Evolutionary conservation across 2,113 vertebrate genomes (phyloP), one percentile per base, ranked within the genome.

Genomic region (Neodon shergylaensis): DNA sequence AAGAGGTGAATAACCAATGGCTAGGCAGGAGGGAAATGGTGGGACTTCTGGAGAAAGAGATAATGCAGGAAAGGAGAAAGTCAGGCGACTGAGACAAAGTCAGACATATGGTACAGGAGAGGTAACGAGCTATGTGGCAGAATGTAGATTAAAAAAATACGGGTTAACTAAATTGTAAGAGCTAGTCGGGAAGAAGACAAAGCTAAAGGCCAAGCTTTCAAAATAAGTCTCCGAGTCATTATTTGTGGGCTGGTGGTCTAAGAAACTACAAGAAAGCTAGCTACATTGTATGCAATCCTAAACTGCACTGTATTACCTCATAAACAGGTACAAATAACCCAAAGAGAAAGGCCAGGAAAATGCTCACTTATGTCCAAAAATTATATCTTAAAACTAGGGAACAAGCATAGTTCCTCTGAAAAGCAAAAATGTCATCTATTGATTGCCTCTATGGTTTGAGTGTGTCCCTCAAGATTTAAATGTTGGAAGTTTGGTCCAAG

Each of bases 271-370:
- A 70, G 36, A 72, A 39, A 22, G 36, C 36, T 72, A 9, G n/a
- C 7, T 21, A 10, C 42, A 31, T 31, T 77, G 26, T 31, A 49
- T 47, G 31, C 44, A 52, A 54, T 63, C 65, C 36, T 92, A 88
- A 92, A 24, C 17, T 49, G 39, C 49, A 74, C 85, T 85, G 2
- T 52, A 65, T 54, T 70, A 90, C 68, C 77, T 92, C n/a, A 83
- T 24, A 86, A 91, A 91, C 42, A 91, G 74, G 28, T 58, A 26
- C 65, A 95, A 74, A 86, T 70, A 77, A 36, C 63, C 76, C 52
- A 42, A 81, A 85, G 36, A 87, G 52, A 82, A 95, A 91, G 70
- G 26, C 39, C 10, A 86, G 58, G n/a, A 90, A 77, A 82, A 39
- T 70, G 72, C 22, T 28, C 24, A 28, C 11, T 22, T n/a, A 58